These are phyloP conservation scores for Xylota segnis DNA, from an alignment of 2,888 invertebrate species.

Conservation along the genomic window DNA sequence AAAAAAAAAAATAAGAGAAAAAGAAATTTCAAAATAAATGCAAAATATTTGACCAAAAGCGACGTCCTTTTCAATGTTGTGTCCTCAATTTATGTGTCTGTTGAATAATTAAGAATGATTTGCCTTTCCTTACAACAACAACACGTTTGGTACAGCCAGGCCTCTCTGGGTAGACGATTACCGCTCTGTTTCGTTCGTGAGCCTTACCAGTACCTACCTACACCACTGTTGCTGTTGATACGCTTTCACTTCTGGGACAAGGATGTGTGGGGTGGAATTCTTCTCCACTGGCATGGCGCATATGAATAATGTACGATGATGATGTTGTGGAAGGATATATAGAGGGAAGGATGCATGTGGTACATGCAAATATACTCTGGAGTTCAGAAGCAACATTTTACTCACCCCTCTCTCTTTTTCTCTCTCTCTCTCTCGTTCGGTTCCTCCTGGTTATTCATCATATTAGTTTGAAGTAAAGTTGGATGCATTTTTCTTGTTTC, in stretches of 20 bases:
- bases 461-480: slow-evolving; percentile 60
- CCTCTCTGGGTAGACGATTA: slow-evolving; percentile 20
- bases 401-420: background rate
- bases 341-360: slow-evolving; percentile 48
- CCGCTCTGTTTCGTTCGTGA: slow-evolving; percentile 21
- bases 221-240: slow-evolving; percentile 15
- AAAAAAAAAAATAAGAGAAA: background rate
- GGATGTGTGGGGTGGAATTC: slow-evolving; percentile 56
- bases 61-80: slow-evolving; percentile 66
- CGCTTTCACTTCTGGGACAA: slow-evolving; percentile 59
- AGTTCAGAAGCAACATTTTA: slow-evolving; percentile 56
- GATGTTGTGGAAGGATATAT: slow-evolving; percentile 57
- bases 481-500: slow-evolving; percentile 61
- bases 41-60: slow-evolving; percentile 65
- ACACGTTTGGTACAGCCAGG: slow-evolving; percentile 13
- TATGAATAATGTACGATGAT: slow-evolving; percentile 75
- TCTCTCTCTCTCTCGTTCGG: background rate
- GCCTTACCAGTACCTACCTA: background rate
- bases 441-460: slow-evolving; percentile 41
- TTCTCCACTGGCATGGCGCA: slow-evolving; percentile 49
- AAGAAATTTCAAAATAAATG: slow-evolving; percentile 15
- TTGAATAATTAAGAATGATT: slow-evolving; percentile 74
- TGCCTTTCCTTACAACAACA: slow-evolving; percentile 39
- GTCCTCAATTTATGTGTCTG: slow-evolving; percentile 64
- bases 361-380: slow-evolving; percentile 69